Evolutionary conservation across 2,113 vertebrate species (phyloP), one percentile per base, ranked within the genome.

Genomic region (Oryzias curvinotus): DNA sequence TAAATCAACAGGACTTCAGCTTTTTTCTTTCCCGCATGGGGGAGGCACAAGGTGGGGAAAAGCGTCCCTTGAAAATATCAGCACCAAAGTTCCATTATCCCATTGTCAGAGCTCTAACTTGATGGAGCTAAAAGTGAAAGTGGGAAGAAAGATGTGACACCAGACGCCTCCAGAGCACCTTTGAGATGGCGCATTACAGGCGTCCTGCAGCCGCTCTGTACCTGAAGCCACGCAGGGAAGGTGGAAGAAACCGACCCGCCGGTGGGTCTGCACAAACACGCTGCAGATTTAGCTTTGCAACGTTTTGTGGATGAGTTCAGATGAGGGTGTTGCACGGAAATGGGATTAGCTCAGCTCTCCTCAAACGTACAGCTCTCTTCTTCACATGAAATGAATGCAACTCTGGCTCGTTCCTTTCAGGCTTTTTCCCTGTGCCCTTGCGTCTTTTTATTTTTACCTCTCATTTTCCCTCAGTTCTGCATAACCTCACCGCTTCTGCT

Each of bases 1-100:
- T 89, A 89, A 87, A 85, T 47, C 47, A 66, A 65, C 54, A 63
- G 67, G 65, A 43, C 67, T 51, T 28, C 51, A 56, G 57, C 47
- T 13, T 23, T 71, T 71, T 69, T 3, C 41, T n/a, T 65, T 7
- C 14, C 45, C 57, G 71, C 74, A 47, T n/a, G 21, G 15, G 16
- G 23, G 69, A 14, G 16, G 23, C 67, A 12, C 0, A 18, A 59
- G 15, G 57, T 70, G 44, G 57, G 51, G 30, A 26, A 44, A 61
- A 52, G 45, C 62, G 51, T 70, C 60, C 59, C 65, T 21, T 45
- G 68, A 80, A 68, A 68, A 66, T 28, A 49, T 44, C 12, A 49
- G n/a, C 44, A 52, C 48, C 25, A 36, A 55, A 42, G 3, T 13
- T 7, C 52, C 12, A 73, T 59, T 58, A 66, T 63, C 51, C 23